Evolutionary conservation across 2,888 invertebrate genomes (phyloP), one percentile per base, ranked within the genome.

Genomic region (Drosophila siamana): DNA sequence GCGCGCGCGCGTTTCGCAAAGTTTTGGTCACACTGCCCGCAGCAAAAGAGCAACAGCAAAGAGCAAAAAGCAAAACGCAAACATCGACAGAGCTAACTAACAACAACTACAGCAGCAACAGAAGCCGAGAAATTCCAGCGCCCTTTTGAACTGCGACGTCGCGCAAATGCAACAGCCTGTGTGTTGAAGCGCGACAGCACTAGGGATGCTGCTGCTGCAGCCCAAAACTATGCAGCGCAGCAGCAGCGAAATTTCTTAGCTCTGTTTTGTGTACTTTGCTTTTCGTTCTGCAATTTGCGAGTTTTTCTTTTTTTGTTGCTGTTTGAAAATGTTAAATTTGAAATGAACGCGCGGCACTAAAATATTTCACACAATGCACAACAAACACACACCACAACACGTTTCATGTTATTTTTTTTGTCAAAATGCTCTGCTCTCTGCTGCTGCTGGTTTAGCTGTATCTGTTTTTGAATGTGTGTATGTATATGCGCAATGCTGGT

Each of bases 91-190:
- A 16, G 16, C 19, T n/a, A n/a, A n/a, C 19, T 28, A n/a, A 9
- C 22, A 33, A 15, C 41, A 28, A 11, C 36, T 16, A n/a, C 26
- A 13, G 57, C 62, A 62, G 67, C 26, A 13, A 59, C 67, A 62
- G 67, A 50, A 73, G 59, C 76, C 47, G 44, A 71, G 72, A 78
- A 74, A 77, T 78, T 77, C 78, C 74, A 76, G 78, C 69, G 78
- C 76, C 76, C 78, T 78, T 76, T 76, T 57, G 60, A 69, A 56
- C 78, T 55, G 64, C 60, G 60, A 64, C n/a, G n/a, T 28, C 28
- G 28, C 59, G 57, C 44, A 54, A 64, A 63, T 64, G 75, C 77
- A 74, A 69, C 66, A 65, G 60, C 47, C 60, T 57, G 71, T 70
- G 61, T 16, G 74, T 63, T 67, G 61, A 69, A 80, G 63, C 52